Conservation (phyloP, 2,113 vertebrate species). For the Onychorhynchus coronatus region DNA sequence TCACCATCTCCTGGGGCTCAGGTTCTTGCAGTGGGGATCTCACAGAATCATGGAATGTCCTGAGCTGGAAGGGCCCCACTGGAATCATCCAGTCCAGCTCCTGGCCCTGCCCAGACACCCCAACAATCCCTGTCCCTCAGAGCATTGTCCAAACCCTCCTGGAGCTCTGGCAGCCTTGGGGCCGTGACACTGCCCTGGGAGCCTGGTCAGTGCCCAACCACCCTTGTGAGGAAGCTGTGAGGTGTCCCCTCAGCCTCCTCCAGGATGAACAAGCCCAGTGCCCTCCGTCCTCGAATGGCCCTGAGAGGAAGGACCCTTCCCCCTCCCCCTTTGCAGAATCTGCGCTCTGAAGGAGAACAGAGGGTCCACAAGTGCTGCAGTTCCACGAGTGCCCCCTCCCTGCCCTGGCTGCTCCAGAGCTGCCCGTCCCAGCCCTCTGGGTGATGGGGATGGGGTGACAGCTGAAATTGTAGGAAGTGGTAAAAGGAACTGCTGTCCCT, state of each 20-base stretch:
- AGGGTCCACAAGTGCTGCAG: neutral
- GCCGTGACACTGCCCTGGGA: accelerated
- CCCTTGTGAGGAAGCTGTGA: neutral
- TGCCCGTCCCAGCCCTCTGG: neutral
- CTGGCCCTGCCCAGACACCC: neutral
- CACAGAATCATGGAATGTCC: neutral
- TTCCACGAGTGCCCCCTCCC: neutral
- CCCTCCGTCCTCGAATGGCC: neutral
- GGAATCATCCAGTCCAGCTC: accelerated
- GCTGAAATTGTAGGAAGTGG: neutral
- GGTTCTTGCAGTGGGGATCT: neutral
- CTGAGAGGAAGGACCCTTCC: neutral
- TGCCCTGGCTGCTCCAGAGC: neutral
- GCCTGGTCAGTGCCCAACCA: neutral
- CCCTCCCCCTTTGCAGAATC: neutral
- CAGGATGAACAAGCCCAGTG: neutral
- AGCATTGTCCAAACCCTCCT: accelerated
- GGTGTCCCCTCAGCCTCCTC: neutral
- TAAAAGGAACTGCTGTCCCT: neutral
- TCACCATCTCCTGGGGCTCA: neutral
- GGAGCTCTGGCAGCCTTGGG: neutral
- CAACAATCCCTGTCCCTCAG: neutral
- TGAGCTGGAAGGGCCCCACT: neutral
- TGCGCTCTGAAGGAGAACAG: accelerated
- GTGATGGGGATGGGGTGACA: neutral